phyloP scores from a whole-genome alignment of 2,113 vertebrate genomes.

The Cyanoramphus novaezelandiae region DNA sequence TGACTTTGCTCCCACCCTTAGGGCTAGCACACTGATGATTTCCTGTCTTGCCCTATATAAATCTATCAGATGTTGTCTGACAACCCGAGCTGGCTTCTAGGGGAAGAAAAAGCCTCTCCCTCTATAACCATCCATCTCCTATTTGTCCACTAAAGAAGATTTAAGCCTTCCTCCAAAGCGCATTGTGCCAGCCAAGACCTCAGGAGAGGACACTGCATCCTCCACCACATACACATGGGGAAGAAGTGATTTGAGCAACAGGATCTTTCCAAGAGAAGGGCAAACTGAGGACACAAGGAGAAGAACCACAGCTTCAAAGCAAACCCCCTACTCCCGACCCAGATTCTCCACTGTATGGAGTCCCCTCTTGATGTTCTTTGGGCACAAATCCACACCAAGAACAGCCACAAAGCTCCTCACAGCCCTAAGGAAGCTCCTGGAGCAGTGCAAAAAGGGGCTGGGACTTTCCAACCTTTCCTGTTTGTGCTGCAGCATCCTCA shows the following conservation, averaged over 20 bases:
- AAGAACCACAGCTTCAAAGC: neutral
- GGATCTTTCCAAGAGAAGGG: neutral
- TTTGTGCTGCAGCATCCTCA: neutral
- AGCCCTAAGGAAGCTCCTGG: fast-evolving
- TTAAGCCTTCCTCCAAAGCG: neutral
- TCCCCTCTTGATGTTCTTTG: neutral
- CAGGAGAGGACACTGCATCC: neutral
- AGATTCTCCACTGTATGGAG: neutral
- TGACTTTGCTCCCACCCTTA: neutral
- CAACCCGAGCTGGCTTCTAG: fast-evolving
- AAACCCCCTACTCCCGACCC: neutral
- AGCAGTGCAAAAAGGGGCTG: neutral
- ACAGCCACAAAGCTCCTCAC: neutral
- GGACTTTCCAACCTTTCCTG: neutral
- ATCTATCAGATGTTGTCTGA: neutral
- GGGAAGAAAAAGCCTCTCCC: neutral
- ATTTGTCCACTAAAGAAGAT: neutral
- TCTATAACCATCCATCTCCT: neutral
- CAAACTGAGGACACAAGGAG: neutral
- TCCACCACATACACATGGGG: fast-evolving
- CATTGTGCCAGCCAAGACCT: neutral
- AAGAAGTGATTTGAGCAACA: neutral
- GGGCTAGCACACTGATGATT: neutral
- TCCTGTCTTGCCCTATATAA: neutral
- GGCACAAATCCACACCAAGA: neutral